Conservation (phyloP, 37 sponge, comb jelly and placozoan genomes). For the Ianthella basta region DNA sequence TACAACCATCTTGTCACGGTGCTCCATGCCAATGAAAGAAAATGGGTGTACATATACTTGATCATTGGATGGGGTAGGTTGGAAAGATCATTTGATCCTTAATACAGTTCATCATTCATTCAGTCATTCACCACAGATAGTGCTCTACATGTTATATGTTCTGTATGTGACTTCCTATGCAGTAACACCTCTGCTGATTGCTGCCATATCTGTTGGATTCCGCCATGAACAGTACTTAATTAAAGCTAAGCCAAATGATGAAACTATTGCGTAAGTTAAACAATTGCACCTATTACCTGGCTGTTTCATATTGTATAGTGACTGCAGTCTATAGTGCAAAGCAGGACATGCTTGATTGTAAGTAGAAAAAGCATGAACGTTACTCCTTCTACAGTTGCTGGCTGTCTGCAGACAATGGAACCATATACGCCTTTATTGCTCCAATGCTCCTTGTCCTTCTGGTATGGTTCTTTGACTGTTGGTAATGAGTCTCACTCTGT, state of each 20-base stretch:
- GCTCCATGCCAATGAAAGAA: conserved; percentile 18
- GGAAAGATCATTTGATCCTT: no score
- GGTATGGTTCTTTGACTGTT: no score
- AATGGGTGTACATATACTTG: conserved; percentile 16
- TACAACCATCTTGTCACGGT: conserved; percentile 6
- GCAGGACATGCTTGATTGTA: no score
- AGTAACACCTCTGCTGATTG: conserved; percentile 13
- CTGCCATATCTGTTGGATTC: neutral
- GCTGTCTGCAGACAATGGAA: conserved; percentile 12
- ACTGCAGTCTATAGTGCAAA: no score
- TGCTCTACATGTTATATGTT: no score
- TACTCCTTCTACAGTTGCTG: conserved; percentile 17
- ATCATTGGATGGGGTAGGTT: conserved; percentile 21
- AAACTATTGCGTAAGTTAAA: conserved; percentile 18
- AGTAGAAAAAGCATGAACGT: no score
- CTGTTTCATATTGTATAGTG: no score
- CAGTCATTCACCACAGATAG: no score
- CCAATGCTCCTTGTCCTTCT: conserved; percentile 12
- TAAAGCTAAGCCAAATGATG: neutral
- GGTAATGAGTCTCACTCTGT: no score
- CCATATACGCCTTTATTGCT: conserved; percentile 22
- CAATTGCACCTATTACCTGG: no score
- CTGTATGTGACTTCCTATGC: neutral
- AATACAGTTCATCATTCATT: no score
- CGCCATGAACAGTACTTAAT: conserved; percentile 25